Evolutionary conservation across 2,888 invertebrate species (phyloP), one percentile per base, ranked within the genome.

Genomic region (Epistrophe grossulariae): DNA sequence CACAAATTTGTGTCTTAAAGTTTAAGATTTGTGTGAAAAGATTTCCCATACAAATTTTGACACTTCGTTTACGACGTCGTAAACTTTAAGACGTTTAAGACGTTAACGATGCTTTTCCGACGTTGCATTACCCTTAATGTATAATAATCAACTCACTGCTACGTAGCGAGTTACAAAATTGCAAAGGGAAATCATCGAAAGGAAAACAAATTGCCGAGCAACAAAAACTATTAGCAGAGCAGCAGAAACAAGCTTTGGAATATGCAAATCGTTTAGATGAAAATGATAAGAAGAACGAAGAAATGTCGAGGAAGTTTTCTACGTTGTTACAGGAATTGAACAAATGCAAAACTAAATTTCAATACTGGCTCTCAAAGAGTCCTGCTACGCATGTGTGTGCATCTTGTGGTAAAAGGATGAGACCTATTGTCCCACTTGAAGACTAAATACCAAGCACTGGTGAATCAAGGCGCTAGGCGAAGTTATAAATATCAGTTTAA

Each of bases 291-390:
- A 98, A 98, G 91, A 97, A 97, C 91, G 98, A 98, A 91, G 97
- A 97, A 92, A 97, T 96, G 84, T 96, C 97, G 70, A 94, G 97
- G 79, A 98, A 98, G 93, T 97, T 97, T 93, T 97, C 97, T 91
- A 97, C 97, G 83, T 93, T 98, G 89, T 93, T 98, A 90, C 96
- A 96, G 95, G 96, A 96, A 91, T 90, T 84, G 70, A 10, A 17
- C 93, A 97, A 97, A 92, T 98, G 97, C 93, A 97, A 97, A 93
- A 97, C 97, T 45, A 97, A 98, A 93, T 93, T 97, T 90, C 97
- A 97, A 93, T 97, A 97, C 93, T 97, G 97, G 97, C 95, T 97
- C 80, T 97, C 97, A 55, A 97, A 97, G 90, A 97, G 97, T 85
- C 97, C 97, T 13, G 96, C 97, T 88, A 94, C 94, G 89, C 95